Conservation (phyloP, 23 tunicate genomes). For the Trididemnum clinides region DNA sequence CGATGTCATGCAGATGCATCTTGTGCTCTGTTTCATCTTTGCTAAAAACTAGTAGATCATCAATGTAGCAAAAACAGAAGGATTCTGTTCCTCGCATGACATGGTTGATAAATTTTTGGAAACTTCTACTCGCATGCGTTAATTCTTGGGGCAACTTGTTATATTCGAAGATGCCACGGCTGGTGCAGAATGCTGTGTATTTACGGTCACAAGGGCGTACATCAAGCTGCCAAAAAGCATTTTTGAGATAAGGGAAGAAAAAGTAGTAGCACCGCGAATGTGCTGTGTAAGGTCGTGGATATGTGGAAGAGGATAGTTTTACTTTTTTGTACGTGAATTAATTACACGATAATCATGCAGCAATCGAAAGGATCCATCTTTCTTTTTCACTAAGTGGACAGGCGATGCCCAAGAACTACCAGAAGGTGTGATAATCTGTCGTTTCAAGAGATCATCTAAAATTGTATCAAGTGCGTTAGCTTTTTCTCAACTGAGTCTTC, state of each 20-base stretch:
- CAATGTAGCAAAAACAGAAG: slow-evolving; percentile 20
- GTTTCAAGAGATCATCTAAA: slow-evolving; percentile 4
- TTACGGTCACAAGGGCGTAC: not conserved
- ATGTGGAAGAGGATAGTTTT: not conserved
- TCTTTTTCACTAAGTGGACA: slow-evolving; percentile 13
- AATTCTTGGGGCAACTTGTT: slow-evolving; percentile 20
- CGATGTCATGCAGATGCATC: not conserved
- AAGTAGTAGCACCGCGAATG: not conserved
- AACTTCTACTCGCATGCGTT: not conserved
- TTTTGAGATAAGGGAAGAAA: slow-evolving; percentile 5
- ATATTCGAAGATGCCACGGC: slow-evolving; percentile 19
- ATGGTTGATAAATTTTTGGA: slow-evolving; percentile 7
- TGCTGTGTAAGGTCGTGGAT: slow-evolving; percentile 1
- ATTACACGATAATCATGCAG: not conserved
- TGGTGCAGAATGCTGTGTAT: slow-evolving; percentile 13
- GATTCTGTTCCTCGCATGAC: slow-evolving; percentile 17
- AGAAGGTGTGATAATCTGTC: slow-evolving; percentile 1
- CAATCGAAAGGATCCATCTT: not conserved
- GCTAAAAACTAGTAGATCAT: slow-evolving; percentile 3
- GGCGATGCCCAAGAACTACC: slow-evolving; percentile 11
- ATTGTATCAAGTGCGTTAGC: not conserved
- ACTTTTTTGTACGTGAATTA: not conserved
- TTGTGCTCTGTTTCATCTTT: not conserved
- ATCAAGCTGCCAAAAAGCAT: slow-evolving; percentile 1
- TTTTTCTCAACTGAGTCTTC: not conserved